phyloP scores from a whole-genome alignment of 1,140 invertebrate species.

The Drepana arcuata region DNA sequence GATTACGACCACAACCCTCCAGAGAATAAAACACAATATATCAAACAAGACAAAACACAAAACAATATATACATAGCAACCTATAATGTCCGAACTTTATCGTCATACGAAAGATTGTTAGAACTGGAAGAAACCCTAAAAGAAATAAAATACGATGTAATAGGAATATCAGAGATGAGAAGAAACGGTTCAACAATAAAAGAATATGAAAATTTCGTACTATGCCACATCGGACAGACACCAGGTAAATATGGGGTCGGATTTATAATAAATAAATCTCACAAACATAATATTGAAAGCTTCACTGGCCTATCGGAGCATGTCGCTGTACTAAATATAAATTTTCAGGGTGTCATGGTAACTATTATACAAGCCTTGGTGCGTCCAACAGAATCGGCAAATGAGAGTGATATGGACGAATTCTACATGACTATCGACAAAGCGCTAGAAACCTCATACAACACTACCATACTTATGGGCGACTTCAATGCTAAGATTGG shows the following conservation, averaged over 20 bases:
- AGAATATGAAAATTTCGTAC: background rate
- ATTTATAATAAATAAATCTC: background rate
- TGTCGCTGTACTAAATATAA: background rate
- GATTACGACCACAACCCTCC: background rate
- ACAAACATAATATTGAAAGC: background rate
- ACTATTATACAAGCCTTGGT: background rate
- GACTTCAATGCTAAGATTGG: background rate
- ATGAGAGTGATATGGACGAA: background rate
- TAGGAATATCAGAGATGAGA: conserved; percentile 1
- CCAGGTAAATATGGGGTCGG: conserved; percentile 1
- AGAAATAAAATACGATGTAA: background rate
- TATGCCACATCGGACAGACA: conserved; percentile 1
- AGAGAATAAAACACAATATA: background rate
- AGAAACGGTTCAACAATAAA: background rate
- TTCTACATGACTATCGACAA: background rate
- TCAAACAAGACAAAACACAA: no score
- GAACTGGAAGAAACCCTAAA: background rate
- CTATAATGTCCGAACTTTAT: background rate
- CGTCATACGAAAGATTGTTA: background rate
- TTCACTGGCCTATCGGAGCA: background rate
- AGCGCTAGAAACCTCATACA: background rate
- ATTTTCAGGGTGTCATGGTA: background rate
- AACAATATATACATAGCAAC: no score
- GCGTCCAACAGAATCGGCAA: background rate
- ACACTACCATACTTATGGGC: background rate